phyloP scores from a whole-genome alignment of 1,140 invertebrate genomes.

The Drosophila setifemur region DNA sequence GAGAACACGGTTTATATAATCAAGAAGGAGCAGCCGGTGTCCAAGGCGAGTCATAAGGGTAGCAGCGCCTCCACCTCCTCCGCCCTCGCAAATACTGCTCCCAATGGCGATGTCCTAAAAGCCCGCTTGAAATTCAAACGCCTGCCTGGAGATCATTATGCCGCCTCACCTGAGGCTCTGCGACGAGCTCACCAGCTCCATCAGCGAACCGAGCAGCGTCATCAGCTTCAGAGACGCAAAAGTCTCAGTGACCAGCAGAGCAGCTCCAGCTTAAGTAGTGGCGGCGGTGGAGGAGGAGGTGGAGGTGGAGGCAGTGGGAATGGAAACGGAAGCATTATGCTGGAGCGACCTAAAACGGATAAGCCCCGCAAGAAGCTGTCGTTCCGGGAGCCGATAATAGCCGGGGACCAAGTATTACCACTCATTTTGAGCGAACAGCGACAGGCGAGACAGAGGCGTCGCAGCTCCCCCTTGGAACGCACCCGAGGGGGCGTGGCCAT shows the following conservation, averaged over 20 bases:
- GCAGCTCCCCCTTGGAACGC: slow-evolving; percentile 68
- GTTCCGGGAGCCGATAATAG: slow-evolving; percentile 89
- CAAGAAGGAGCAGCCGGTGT: slow-evolving; percentile 73
- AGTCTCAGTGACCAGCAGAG: slow-evolving; percentile 61
- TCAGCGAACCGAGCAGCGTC: slow-evolving; percentile 57
- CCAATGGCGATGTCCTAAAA: slow-evolving; percentile 56
- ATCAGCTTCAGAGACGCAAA: slow-evolving; percentile 61
- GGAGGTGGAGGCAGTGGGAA: slow-evolving; percentile 5
- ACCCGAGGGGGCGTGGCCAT: background rate
- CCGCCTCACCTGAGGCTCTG: slow-evolving; percentile 63
- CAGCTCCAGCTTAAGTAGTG: slow-evolving; percentile 62
- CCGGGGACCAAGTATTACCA: slow-evolving; percentile 41
- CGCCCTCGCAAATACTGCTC: background rate
- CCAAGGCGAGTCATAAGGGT: slow-evolving; percentile 40
- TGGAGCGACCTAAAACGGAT: slow-evolving; percentile 83
- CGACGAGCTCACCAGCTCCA: slow-evolving; percentile 57
- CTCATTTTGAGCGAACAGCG: slow-evolving; percentile 57
- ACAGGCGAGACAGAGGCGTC: slow-evolving; percentile 55
- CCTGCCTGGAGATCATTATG: slow-evolving; percentile 52
- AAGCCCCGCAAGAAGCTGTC: slow-evolving; percentile 92
- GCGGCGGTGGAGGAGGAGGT: slow-evolving; percentile 33
- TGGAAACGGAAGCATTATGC: slow-evolving; percentile 44
- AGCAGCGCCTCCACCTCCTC: background rate
- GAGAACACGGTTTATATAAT: slow-evolving; percentile 79
- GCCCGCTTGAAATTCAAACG: slow-evolving; percentile 75